phyloP scores from a whole-genome alignment of 35 echinoderm and acorn worm species.

The Anneissia japonica region DNA sequence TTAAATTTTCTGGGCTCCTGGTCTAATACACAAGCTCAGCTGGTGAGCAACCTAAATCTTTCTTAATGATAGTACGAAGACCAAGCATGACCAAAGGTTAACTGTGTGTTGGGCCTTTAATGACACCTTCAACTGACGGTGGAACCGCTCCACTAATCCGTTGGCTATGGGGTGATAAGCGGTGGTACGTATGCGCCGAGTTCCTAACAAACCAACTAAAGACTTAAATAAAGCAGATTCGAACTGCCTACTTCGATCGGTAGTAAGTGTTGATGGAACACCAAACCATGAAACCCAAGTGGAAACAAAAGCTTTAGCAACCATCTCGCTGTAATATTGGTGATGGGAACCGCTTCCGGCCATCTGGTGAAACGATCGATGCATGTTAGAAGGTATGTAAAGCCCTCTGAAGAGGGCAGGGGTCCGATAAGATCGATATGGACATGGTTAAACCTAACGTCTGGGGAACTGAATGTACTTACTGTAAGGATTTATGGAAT shows the following conservation, averaged over 20 bases:
- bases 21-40: not conserved
- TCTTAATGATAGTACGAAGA: not conserved
- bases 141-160: conserved; percentile 26
- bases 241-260: conserved; percentile 10
- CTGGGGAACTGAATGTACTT: conserved; percentile 30
- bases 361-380: conserved; percentile 15
- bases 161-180: conserved; percentile 23
- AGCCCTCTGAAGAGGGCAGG: conserved; percentile 21
- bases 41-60: not conserved
- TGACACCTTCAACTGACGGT: conserved; percentile 4
- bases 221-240: not conserved
- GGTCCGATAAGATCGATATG: conserved; percentile 49
- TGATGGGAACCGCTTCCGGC: not conserved
- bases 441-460: conserved; percentile 41
- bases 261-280: not conserved
- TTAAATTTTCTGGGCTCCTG: too few species aligned
- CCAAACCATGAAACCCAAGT: not conserved
- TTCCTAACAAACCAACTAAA: not conserved
- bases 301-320: not conserved
- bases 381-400: conserved; percentile 24
- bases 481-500: conserved; percentile 18
- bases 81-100: not conserved
- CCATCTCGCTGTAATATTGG: conserved; percentile 13
- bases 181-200: not conserved
- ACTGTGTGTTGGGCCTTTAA: not conserved